Base-by-base conservation (phyloP, 2,888 invertebrate species). In the Podabrus alpinus region DNA sequence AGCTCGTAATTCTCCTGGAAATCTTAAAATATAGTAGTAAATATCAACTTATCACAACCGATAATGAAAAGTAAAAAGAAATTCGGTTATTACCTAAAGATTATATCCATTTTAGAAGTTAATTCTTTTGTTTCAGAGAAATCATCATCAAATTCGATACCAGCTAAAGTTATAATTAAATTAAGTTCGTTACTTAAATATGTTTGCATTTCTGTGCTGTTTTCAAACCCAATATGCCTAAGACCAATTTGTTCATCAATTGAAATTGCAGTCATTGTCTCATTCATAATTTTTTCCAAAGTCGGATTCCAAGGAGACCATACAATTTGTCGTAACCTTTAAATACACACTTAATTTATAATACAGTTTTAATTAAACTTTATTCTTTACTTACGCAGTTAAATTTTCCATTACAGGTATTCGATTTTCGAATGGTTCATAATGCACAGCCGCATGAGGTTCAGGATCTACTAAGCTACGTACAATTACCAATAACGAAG, bases 401-500 rank as follows among this genome's bases (percentile, higher is more conserved):
- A 68, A 15, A 15, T 76, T 76, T 15, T 17, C 59, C 19, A 72
- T 45, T 15, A 68, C 59, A n/a, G 70, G 68, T 15, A 73, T 76
- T 68, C n/a, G 60, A 17, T 67, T 72, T 68, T 70, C 60, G 29
- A 67, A 75, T 7, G 70, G 68, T 25, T 45, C 15, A 59, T 70
- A 76, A 68, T 67, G 68, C 9, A 67, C 60, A 15, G 76, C 70
- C 9, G 80, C 72, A 78, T 88, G 85, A 25, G 78, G 68, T 73
- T 89, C 88, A 0, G 93, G 92, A 74, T 90, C 89, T 0, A 94
- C 92, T 77, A 93, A 87, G 79, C 91, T 90, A 59, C 96, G 90
- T 71, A 96, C 89, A 11, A 94, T 80, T 7, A 95, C 92, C 76
- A 96, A 87, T 68, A 95, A 86, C 0, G 92, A 84, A 77, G 92